phyloP scores from a whole-genome alignment of 2,797 vertebrate species.

The Leucoraja ocellata region DNA sequence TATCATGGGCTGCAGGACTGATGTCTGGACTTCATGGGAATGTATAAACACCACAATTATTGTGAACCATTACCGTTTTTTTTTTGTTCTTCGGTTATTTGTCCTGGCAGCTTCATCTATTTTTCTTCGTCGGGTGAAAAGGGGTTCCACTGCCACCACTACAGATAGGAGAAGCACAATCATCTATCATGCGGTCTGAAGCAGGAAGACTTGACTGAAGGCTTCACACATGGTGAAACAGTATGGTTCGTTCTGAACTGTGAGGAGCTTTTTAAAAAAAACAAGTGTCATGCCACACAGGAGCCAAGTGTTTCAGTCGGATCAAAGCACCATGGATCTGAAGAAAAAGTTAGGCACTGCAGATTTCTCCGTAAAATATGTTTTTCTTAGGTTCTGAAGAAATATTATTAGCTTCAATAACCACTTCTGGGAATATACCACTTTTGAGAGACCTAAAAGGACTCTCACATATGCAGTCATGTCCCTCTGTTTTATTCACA shows the following conservation, averaged over 20 bases:
- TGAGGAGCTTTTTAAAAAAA: not conserved
- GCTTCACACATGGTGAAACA: constrained; percentile 38
- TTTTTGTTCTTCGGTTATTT: constrained; percentile 53
- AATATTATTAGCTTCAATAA: not conserved
- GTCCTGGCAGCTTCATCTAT: constrained; percentile 56
- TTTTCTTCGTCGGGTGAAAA: constrained; percentile 53
- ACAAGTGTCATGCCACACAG: constrained; percentile 19
- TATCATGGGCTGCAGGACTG: constrained; percentile 62
- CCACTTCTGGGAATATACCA: not conserved
- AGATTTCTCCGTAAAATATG: not conserved
- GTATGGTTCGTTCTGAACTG: constrained; percentile 29
- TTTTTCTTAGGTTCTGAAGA: constrained; percentile 10
- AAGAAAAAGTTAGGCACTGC: constrained; percentile 24
- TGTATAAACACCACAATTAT: constrained; percentile 55
- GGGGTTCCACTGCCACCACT: constrained; percentile 46
- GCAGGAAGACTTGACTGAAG: constrained; percentile 45
- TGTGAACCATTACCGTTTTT: constrained; percentile 55
- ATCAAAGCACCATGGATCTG: constrained; percentile 36
- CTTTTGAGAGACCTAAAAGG: constrained; percentile 8
- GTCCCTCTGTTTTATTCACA: not conserved
- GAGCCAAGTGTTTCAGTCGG: not conserved
- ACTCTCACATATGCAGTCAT: not conserved
- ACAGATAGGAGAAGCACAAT: constrained; percentile 39
- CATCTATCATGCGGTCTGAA: constrained; percentile 47
- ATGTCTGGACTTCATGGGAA: constrained; percentile 61